Conservation (phyloP, 2,888 invertebrate genomes). For the Pardosa pseudoannulata region DNA sequence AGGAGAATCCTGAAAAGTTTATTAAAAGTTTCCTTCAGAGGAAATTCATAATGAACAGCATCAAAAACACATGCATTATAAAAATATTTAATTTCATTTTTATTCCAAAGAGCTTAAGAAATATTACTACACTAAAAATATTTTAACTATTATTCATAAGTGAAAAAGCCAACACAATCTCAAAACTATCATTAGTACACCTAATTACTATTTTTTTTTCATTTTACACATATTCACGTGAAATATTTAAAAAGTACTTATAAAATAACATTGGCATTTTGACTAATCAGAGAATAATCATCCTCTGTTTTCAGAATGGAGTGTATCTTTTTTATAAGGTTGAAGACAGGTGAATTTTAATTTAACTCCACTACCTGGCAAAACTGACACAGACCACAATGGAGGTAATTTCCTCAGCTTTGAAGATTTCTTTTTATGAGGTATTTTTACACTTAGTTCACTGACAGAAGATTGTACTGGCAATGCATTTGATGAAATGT, state of each 20-base stretch:
- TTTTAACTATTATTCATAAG: conserved; percentile 13
- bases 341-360: conserved; percentile 46
- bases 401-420: conserved; percentile 32
- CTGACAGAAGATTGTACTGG: not conserved
- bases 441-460: conserved; percentile 13
- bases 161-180: conserved; percentile 30
- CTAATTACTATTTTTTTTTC: conserved; percentile 32
- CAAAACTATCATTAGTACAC: conserved; percentile 27
- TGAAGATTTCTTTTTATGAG: conserved; percentile 32
- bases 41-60: not conserved
- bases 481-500: not conserved
- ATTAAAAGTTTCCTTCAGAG: not conserved
- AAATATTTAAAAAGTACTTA: conserved; percentile 42
- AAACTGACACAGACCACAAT: conserved; percentile 35
- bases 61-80: conserved; percentile 48
- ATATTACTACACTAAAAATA: conserved; percentile 56
- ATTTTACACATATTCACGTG: conserved; percentile 46
- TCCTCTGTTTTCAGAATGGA: conserved; percentile 25
- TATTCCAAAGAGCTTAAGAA: conserved; percentile 40
- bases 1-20: not conserved
- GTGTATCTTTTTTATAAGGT: conserved; percentile 23
- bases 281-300: conserved; percentile 2
- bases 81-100: conserved; percentile 46
- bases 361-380: conserved; percentile 47
- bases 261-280: conserved; percentile 48